These are phyloP conservation scores for Poecilobothrus nobilitatus DNA, from an alignment of 2,888 invertebrate genomes.

Conservation along the genomic window DNA sequence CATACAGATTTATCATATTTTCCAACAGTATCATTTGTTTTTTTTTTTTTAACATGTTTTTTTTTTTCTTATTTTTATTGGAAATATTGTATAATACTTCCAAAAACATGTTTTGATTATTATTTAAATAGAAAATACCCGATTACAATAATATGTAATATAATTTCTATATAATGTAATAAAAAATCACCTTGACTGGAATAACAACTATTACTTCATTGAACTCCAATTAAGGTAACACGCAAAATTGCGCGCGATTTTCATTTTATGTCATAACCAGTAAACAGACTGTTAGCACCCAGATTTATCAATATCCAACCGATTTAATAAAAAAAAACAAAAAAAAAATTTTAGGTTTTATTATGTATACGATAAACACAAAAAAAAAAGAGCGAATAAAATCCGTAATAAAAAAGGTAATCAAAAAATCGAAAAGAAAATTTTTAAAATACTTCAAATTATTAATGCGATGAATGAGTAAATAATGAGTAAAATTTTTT, in stretches of 20 bases:
- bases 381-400: no score
- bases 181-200: not conserved
- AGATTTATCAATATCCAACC: no score
- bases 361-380: no score
- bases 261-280: not conserved
- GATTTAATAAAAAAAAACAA: no score
- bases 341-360: no score
- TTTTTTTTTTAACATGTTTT: not conserved
- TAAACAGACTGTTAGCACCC: no score
- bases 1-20: not conserved
- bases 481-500: no score
- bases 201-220: not conserved
- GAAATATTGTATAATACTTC: not conserved
- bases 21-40: not conserved
- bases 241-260: not conserved
- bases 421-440: no score
- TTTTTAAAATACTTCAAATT: no score
- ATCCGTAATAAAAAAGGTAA: no score
- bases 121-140: not conserved
- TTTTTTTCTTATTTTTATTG: not conserved
- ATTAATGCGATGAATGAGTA: no score
- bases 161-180: not conserved
- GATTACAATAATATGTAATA: not conserved
- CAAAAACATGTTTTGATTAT: not conserved
- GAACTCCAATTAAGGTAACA: not conserved